Evolutionary conservation across 2,888 invertebrate genomes (phyloP).

Genomic region (Pteria penguin): DNA sequence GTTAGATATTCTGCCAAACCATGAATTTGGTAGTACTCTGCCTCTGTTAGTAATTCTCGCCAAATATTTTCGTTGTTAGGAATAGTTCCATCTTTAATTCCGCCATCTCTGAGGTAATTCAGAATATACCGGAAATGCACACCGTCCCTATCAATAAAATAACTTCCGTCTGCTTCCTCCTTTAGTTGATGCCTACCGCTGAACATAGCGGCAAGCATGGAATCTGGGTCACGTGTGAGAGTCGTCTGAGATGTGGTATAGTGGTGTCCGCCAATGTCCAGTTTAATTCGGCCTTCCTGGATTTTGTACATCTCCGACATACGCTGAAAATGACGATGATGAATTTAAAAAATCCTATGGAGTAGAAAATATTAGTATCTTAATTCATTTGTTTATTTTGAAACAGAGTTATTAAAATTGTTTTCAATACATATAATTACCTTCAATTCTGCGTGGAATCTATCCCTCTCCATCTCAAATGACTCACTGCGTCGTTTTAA

Average conservation of each 20-base stretch:
- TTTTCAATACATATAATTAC: conserved; percentile 44
- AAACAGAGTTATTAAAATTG: too few species aligned
- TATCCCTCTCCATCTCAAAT: conserved; percentile 63
- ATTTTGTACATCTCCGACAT: conserved; percentile 72
- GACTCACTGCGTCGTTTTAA: conserved; percentile 54
- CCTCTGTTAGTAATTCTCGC: conserved; percentile 71
- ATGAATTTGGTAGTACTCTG: conserved; percentile 71
- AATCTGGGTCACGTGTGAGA: conserved; percentile 66
- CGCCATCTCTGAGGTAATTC: conserved; percentile 73
- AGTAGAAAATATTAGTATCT: too few species aligned
- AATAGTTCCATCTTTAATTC: conserved; percentile 72
- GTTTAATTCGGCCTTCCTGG: conserved; percentile 72
- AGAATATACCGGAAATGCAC: conserved; percentile 73
- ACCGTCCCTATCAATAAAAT: conserved; percentile 75
- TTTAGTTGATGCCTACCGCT: conserved; percentile 72
- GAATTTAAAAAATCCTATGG: too few species aligned
- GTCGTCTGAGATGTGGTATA: conserved; percentile 74
- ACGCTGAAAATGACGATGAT: conserved; percentile 66
- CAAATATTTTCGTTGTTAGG: conserved; percentile 66
- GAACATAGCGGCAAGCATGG: conserved; percentile 76
- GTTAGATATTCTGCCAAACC: conserved; percentile 66
- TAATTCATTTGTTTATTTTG: too few species aligned
- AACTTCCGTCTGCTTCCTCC: conserved; percentile 71
- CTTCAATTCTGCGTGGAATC: conserved; percentile 69
- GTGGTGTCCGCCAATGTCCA: conserved; percentile 73